phyloP scores from a whole-genome alignment of 2,888 invertebrate genomes.

The Diaphora mendica region DNA sequence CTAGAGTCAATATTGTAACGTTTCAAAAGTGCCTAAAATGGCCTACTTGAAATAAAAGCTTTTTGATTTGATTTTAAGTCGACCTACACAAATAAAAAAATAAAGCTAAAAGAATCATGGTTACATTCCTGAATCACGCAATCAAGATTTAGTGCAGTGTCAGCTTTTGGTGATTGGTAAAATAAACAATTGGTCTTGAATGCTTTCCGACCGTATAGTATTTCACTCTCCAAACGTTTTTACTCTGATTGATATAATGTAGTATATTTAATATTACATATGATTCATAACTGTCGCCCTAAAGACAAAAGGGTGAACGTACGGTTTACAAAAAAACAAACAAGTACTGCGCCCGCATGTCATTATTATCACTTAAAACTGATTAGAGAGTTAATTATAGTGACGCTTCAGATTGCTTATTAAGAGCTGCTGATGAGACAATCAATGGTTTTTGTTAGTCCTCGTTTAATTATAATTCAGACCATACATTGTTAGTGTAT shows the following conservation, averaged over 20 bases:
- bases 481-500: neutral
- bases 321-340: slow-evolving; percentile 69
- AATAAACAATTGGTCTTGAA: neutral
- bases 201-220: too few species aligned
- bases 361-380: slow-evolving; percentile 83
- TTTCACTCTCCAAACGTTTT: neutral
- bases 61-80: too few species aligned
- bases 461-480: slow-evolving; percentile 38
- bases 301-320: slow-evolving; percentile 73
- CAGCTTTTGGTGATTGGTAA: neutral
- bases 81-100: too few species aligned
- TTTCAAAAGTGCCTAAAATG: too few species aligned
- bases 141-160: neutral
- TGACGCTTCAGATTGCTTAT: slow-evolving; percentile 81
- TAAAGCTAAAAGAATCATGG: neutral
- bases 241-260: slow-evolving; percentile 8
- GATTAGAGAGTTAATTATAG: slow-evolving; percentile 81
- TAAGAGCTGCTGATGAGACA: slow-evolving; percentile 71
- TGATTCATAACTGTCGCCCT: slow-evolving; percentile 38
- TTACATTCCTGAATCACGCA: neutral
- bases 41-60: too few species aligned
- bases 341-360: slow-evolving; percentile 78
- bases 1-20: too few species aligned
- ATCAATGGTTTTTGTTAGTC: slow-evolving; percentile 59
- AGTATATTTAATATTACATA: slow-evolving; percentile 14